Conservation (phyloP, 2,113 vertebrate genomes). For the Climacteris rufus region DNA sequence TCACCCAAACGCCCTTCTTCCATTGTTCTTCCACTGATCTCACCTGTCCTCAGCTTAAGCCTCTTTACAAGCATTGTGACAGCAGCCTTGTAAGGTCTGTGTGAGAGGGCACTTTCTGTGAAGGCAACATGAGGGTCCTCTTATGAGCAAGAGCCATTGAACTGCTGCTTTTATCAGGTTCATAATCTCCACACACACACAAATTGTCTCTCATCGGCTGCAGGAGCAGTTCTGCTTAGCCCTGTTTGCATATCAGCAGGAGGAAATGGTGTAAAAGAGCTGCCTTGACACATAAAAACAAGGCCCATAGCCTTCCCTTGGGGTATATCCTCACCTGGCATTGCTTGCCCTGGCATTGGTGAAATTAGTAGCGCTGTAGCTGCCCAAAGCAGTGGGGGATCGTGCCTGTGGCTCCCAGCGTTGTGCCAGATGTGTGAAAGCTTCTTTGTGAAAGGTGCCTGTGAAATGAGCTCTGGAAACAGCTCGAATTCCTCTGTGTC, state of each 20-base stretch:
- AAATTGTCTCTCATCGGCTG: neutral
- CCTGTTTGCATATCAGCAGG: conserved; percentile 35
- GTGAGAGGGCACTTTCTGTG: neutral
- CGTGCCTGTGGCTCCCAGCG: neutral
- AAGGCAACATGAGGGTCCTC: neutral
- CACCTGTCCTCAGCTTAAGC: neutral
- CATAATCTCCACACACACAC: neutral
- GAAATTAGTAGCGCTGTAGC: neutral
- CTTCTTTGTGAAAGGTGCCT: neutral
- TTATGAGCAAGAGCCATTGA: neutral
- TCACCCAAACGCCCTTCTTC: neutral
- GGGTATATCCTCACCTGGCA: neutral
- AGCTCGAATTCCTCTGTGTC: neutral
- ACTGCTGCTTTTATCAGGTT: neutral
- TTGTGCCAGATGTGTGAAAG: neutral
- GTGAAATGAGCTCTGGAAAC: neutral
- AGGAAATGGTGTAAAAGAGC: conserved; percentile 53
- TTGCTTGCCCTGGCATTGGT: neutral
- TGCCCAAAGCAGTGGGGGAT: neutral
- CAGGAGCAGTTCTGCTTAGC: neutral
- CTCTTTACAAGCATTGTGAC: neutral
- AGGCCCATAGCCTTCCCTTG: neutral
- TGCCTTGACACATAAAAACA: conserved; percentile 4
- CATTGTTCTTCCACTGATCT: neutral
- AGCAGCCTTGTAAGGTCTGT: neutral